These are phyloP conservation scores for Pogonophryne albipinna DNA, from an alignment of 2,797 vertebrate species.

Conservation along the genomic window DNA sequence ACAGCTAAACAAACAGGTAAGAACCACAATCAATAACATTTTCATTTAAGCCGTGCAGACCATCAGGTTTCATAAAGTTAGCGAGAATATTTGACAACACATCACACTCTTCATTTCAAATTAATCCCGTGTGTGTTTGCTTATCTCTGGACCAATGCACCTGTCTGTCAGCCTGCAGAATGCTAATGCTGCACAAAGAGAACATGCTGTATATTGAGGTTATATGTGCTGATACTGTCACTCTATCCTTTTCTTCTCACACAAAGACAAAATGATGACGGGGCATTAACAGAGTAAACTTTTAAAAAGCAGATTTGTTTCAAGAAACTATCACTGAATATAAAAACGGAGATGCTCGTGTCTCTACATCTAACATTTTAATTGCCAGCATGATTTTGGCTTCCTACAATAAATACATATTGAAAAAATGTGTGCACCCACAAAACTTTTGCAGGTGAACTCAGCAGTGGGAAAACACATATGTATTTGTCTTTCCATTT, in stretches of 20 bases:
- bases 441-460: too few species aligned
- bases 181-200: not conserved
- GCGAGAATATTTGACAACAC: not conserved
- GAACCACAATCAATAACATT: not conserved
- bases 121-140: not conserved
- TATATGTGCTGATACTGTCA: not conserved
- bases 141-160: not conserved
- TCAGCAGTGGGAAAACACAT: too few species aligned
- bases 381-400: too few species aligned
- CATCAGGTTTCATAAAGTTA: not conserved
- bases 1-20: slow-evolving; percentile 35
- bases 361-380: not conserved
- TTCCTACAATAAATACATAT: too few species aligned
- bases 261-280: not conserved
- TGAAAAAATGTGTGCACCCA: too few species aligned
- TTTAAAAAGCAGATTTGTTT: slow-evolving; percentile 6
- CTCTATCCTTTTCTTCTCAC: not conserved
- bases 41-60: slow-evolving; percentile 6
- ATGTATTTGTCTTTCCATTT: slow-evolving; percentile 22
- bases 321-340: slow-evolving; percentile 13
- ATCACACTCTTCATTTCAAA: slow-evolving; percentile 10
- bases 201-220: not conserved
- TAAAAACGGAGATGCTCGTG: not conserved
- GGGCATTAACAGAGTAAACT: not conserved
- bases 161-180: not conserved